Conservation (phyloP, 2,888 invertebrate species). For the Heterodera filipjevi region DNA sequence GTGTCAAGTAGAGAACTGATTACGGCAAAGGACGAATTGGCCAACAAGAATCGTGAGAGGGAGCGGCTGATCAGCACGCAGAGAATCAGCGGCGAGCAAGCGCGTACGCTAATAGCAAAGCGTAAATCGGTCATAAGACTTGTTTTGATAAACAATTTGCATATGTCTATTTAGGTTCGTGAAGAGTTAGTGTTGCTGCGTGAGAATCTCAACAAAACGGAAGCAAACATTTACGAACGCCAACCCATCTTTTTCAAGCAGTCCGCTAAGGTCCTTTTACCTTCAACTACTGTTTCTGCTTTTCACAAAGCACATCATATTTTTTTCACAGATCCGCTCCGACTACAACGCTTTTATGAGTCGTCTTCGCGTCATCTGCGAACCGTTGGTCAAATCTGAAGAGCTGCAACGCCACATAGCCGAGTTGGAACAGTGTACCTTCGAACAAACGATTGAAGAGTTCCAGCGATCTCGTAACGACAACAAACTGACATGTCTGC, state of each 20-base stretch:
- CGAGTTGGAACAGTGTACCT: background rate
- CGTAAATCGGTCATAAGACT: slow-evolving; percentile 8
- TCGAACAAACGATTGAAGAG: slow-evolving; percentile 2
- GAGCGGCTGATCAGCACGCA: slow-evolving; percentile 18
- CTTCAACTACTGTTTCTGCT: no score
- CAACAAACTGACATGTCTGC: background rate
- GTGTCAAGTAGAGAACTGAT: background rate
- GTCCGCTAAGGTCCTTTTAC: background rate
- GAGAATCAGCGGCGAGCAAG: slow-evolving; percentile 16
- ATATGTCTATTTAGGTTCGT: slow-evolving; percentile 8
- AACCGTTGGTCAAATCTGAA: background rate
- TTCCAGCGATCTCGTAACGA: slow-evolving; percentile 14
- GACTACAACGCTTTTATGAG: slow-evolving; percentile 16
- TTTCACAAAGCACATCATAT: no score
- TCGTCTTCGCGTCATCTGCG: slow-evolving; percentile 9
- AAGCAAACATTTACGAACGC: background rate
- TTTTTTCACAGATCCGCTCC: background rate
- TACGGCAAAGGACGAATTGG: background rate
- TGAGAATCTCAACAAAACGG: background rate
- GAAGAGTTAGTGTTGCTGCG: background rate
- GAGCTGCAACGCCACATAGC: slow-evolving; percentile 13
- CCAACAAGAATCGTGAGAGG: background rate
- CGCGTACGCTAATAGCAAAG: background rate
- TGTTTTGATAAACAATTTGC: background rate
- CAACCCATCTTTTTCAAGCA: slow-evolving; percentile 21